phyloP scores from a whole-genome alignment of 2,888 invertebrate genomes.

The Globia sparganii region DNA sequence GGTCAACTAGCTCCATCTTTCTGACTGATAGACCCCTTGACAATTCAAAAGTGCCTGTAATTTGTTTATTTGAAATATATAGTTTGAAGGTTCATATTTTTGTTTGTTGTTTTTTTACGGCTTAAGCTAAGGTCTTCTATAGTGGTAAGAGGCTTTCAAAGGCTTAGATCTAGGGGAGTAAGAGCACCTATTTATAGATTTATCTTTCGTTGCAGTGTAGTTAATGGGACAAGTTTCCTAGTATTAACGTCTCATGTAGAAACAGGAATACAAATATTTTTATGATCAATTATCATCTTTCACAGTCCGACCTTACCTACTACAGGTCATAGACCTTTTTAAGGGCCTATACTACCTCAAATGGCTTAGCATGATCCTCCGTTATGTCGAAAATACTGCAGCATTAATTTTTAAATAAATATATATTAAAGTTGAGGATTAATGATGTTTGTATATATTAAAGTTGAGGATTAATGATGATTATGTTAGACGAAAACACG shows the following conservation, averaged over 20 bases:
- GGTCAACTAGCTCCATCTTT: background rate
- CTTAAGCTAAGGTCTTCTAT: background rate
- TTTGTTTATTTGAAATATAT: background rate
- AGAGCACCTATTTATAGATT: background rate
- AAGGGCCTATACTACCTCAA: too few relatives aligned
- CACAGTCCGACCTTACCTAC: too few relatives aligned
- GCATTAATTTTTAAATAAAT: too few relatives aligned
- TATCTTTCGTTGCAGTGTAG: background rate
- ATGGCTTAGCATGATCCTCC: too few relatives aligned
- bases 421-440: too few relatives aligned
- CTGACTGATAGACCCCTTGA: background rate
- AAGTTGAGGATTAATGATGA: too few relatives aligned
- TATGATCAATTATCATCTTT: too few relatives aligned
- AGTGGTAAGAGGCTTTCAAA: background rate
- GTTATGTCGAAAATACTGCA: too few relatives aligned
- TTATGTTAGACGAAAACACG: too few relatives aligned
- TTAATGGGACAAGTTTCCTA: background rate
- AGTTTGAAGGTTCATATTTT: background rate
- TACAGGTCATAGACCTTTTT: too few relatives aligned
- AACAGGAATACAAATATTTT: background rate
- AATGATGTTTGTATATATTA: too few relatives aligned
- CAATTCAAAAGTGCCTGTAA: background rate
- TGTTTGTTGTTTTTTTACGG: slow-evolving; percentile 1
- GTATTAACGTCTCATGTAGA: background rate
- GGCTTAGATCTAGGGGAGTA: background rate